These are phyloP conservation scores for Pseudolaguvia tuberculata DNA, from an alignment of 2,113 vertebrate species.

Conservation along the genomic window DNA sequence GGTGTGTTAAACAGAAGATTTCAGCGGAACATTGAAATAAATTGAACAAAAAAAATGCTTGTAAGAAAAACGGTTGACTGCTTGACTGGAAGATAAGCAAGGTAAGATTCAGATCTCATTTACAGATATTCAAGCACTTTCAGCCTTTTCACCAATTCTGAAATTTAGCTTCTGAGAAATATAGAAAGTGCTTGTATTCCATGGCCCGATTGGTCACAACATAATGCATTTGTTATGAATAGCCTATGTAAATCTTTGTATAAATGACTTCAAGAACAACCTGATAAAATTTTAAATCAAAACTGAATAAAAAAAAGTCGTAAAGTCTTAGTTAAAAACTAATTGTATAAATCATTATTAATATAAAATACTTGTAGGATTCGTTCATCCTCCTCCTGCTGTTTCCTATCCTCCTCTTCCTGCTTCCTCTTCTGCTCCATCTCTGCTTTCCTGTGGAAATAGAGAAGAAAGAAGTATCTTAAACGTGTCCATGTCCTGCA, in stretches of 20 bases:
- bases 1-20: background rate
- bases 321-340: too few species aligned
- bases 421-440: constrained; percentile 95
- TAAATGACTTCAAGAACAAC: background rate
- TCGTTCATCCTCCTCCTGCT: constrained; percentile 85
- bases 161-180: too few species aligned
- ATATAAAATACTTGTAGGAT: constrained; percentile 76
- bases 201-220: background rate
- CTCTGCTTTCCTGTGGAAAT: constrained; percentile 81
- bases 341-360: background rate
- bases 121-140: background rate
- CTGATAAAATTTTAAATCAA: background rate
- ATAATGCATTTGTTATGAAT: background rate
- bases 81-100: background rate
- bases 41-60: background rate
- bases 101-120: background rate
- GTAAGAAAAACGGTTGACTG: constrained; percentile 1
- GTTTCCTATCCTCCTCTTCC: constrained; percentile 93
- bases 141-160: background rate
- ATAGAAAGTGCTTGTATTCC: background rate
- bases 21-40: background rate
- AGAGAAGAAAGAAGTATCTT: background rate
- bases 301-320: background rate
- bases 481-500: too few species aligned
- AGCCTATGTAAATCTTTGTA: background rate